Percentiles rank a stretch among this genome's conserved stretches.
These are phyloP conservation scores for Ailurus styani DNA, from an alignment of 2,113 vertebrate species.

Conservation along the genomic window DNA sequence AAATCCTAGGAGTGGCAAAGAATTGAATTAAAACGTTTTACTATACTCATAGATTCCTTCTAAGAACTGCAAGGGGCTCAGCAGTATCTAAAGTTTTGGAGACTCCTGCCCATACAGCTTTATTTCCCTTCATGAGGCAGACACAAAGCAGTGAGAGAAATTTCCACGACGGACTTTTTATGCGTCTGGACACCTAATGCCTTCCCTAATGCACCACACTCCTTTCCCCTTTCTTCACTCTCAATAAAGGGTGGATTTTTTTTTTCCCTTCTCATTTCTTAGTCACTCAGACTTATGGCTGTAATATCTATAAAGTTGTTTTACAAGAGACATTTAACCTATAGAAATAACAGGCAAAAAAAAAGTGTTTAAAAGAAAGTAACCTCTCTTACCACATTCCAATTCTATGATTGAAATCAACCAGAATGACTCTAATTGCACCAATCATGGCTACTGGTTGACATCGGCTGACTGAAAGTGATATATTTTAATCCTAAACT, in stretches of 20 bases:
- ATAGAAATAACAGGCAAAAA: constrained; percentile 48
- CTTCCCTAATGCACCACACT: constrained; percentile 37
- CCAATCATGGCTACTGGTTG: constrained; percentile 34
- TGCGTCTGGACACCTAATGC: constrained; percentile 52
- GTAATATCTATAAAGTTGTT: constrained; percentile 46
- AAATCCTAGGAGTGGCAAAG: constrained; percentile 8
- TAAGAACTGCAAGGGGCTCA: background rate
- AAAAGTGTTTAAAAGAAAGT: constrained; percentile 47
- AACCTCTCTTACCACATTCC: constrained; percentile 15
- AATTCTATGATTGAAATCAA: constrained; percentile 58
- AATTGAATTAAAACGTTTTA: constrained; percentile 34
- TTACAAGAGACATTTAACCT: constrained; percentile 60
- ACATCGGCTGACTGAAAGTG: constrained; percentile 55
- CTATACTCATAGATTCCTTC: background rate
- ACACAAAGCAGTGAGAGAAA: constrained; percentile 46
- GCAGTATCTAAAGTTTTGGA: background rate
- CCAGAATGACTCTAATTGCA: constrained; percentile 61
- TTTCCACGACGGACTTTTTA: constrained; percentile 60
- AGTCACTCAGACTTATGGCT: constrained; percentile 54
- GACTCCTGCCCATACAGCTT: constrained; percentile 28
- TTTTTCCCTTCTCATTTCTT: background rate
- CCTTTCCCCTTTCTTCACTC: constrained; percentile 19
- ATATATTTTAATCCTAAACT: constrained; percentile 54
- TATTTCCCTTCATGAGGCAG: constrained; percentile 34
- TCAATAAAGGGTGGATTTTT: background rate